Evolutionary conservation across 1,140 invertebrate species (phyloP), one percentile per base, ranked within the genome.

Genomic region (Drosophila ohnishii): DNA sequence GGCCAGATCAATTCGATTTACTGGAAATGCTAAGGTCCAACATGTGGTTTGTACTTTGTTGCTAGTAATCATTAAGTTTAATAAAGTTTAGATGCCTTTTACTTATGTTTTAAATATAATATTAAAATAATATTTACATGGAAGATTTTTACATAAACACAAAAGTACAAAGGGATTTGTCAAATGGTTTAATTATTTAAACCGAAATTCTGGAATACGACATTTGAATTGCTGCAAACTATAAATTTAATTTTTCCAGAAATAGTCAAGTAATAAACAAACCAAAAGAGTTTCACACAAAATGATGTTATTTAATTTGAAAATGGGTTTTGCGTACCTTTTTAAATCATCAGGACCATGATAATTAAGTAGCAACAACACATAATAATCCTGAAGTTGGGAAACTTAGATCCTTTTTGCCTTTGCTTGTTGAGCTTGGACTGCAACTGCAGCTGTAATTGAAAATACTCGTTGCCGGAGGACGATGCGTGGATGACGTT

Each of bases 311-410:
- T 70, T 55, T n/a, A 22, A 6, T 48, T 63, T 57, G 4, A 2
- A 37, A 55, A 37, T n/a, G 1, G n/a, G 9, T 28, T 62, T 28
- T 61, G 11, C 10, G 34, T 44, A 28, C 25, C 28, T 56, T 50
- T 42, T 80, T 65, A 88, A 44, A 88, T 80, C 44, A 88, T 47
- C 39, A 88, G 28, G 25, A 88, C 60, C 40, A 88, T 89, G 44
- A 88, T 75, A 25, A 88, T 80, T 16, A 88, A 70, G 62, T 88
- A 88, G 73, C 84, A 88, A 70, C 84, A 88, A 60, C 84, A 88
- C 69, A 88, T 72, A 5, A 80, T 65, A 47, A 88, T 88, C 73
- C 88, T 88, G 57, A 80, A 88, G 74, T 75, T 80, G 45, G 84
- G 82, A 55, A 88, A 48, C 34, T 83, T 86, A 16, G 32, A 32